Percentiles rank a stretch among this genome's conserved stretches.
These are phyloP conservation scores for Progne subis DNA, from an alignment of 2,113 vertebrate genomes.

Conservation along the genomic window DNA sequence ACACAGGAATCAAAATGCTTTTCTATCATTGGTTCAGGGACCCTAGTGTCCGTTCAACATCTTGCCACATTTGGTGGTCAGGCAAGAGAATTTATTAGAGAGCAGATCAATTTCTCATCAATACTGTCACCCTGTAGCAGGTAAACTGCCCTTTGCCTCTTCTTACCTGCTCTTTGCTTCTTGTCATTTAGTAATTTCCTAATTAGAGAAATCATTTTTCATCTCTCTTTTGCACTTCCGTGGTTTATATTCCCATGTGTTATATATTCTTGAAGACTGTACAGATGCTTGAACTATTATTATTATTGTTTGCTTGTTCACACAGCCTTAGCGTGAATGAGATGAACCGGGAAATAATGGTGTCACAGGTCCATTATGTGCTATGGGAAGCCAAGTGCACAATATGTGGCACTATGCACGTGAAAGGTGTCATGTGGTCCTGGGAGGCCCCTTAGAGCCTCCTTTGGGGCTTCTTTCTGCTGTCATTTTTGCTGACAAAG, in stretches of 20 bases:
- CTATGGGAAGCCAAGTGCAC: rapidly evolving
- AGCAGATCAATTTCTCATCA: constrained; percentile 35
- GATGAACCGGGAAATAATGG: neutral
- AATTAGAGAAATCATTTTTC: neutral
- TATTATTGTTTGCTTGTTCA: neutral
- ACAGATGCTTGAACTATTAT: neutral
- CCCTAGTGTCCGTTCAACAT: neutral
- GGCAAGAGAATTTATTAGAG: neutral
- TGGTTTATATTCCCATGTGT: neutral
- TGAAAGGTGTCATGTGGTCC: neutral
- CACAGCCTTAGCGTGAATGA: neutral
- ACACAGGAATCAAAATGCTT: neutral
- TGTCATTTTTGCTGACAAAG: neutral
- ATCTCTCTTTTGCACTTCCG: neutral
- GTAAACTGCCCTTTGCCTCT: neutral
- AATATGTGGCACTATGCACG: rapidly evolving
- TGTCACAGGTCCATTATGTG: neutral
- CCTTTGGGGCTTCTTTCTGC: neutral
- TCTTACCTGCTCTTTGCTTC: neutral
- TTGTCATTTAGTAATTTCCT: neutral
- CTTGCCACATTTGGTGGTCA: neutral
- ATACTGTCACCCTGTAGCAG: neutral
- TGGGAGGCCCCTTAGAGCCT: neutral
- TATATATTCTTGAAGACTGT: neutral
- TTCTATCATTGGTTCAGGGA: neutral